A percentile compares a stretch with the other conserved stretches of the same genome.
Evolutionary conservation across 2,797 vertebrate genomes (phyloP).

Genomic region (Loris lydekkerianus): DNA sequence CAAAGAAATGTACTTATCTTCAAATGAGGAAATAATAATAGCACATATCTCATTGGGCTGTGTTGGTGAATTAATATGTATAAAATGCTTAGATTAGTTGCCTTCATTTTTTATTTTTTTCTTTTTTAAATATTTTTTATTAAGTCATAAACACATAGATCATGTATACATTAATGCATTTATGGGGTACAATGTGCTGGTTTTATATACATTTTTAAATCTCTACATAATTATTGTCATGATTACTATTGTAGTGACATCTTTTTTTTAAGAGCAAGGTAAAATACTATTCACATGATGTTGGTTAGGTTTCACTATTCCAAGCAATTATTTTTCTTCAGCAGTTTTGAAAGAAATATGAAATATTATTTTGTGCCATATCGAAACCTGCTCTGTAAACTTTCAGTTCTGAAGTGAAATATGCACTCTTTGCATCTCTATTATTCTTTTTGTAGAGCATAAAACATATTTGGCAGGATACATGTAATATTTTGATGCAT

Average conservation of each 20-base stretch:
- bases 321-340: conserved; percentile 7
- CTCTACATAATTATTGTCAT: neutral
- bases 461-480: neutral
- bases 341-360: conserved; percentile 28
- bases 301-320: neutral
- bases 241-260: neutral
- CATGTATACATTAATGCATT: too few species aligned
- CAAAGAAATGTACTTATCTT: conserved; percentile 28
- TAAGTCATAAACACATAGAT: too few species aligned
- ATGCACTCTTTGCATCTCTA: neutral
- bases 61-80: neutral
- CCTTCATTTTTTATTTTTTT: neutral
- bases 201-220: neutral
- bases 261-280: conserved; percentile 1
- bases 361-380: neutral
- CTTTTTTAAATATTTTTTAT: too few species aligned
- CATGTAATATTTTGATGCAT: neutral
- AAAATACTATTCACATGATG: conserved; percentile 8
- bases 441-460: neutral
- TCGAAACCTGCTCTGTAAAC: neutral
- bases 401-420: neutral
- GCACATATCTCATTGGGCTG: neutral
- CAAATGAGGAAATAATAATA: neutral
- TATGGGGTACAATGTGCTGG: too few species aligned
- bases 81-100: neutral